Evolutionary conservation across 2,888 invertebrate species (phyloP).

Genomic region (Philopedon plagiatum): DNA sequence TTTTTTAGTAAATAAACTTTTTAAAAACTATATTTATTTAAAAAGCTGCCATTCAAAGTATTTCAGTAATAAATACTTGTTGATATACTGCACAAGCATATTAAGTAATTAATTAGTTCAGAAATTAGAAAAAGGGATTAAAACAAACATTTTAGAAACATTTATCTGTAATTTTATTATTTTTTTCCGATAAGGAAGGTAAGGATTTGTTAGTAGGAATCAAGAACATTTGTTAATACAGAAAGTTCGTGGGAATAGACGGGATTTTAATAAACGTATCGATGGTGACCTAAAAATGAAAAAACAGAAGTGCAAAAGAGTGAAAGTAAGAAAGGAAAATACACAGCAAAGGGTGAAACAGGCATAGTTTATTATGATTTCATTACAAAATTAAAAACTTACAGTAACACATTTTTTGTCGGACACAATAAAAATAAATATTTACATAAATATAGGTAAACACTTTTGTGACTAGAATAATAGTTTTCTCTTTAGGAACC

Average conservation of each 20-base stretch:
- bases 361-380: constrained; percentile 32
- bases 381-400: constrained; percentile 34
- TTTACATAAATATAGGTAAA: constrained; percentile 1
- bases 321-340: constrained; percentile 40
- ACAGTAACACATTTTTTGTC: constrained; percentile 23
- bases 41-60: too few species aligned
- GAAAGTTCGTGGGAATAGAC: constrained; percentile 46
- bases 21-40: too few species aligned
- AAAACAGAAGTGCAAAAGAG: constrained; percentile 56
- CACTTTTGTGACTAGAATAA: background rate
- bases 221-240: constrained; percentile 22
- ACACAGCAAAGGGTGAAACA: constrained; percentile 37
- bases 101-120: background rate
- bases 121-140: too few species aligned
- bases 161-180: constrained; percentile 10
- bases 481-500: background rate
- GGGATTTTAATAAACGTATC: constrained; percentile 73
- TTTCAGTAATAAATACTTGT: too few species aligned
- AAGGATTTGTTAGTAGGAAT: constrained; percentile 37
- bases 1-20: too few species aligned
- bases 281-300: constrained; percentile 77
- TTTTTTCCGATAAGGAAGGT: constrained; percentile 11
- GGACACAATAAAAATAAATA: background rate
- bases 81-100: too few species aligned
- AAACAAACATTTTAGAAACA: constrained; percentile 40